Evolutionary conservation across 2,113 vertebrate genomes (phyloP), one percentile per base, ranked within the genome.

Genomic region (Rhipidura dahli): DNA sequence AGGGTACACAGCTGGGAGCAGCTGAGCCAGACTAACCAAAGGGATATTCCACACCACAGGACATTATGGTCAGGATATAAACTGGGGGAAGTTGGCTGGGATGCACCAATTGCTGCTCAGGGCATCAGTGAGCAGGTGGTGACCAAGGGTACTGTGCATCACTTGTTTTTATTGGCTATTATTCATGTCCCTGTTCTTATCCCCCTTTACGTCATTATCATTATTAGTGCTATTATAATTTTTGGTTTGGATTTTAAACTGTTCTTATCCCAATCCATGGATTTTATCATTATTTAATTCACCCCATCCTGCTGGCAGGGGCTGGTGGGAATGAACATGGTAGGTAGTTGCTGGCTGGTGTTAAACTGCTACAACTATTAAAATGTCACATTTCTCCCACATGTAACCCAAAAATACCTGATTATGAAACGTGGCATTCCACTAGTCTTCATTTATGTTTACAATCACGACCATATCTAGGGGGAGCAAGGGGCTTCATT

Each of bases 1-100:
- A 77, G 56, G 13, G 4, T 33, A 16, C 8, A 49, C 49, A 69
- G 40, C 27, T 0, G 0, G 40, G 31, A 69, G 3, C 40, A 42
- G 49, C 71, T 69, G 47, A 56, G 12, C 54, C 15, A 13, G 26
- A 16, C 40, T 76, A n/a, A n/a, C 35, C 40, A 69, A 47, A 61
- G 54, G 63, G 35, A 37, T 37, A 24, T 54, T 77, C 71, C 35
- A 20, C 33, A 63, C 7, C 35, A 42, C 31, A 76, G 47, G 49
- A 42, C 30, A 27, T 76, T 30, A 35, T 21, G 20, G 16, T 40
- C 26, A 42, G 63, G 35, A 35, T 47, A 23, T 28, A 28, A 83
- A 56, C 35, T 0, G 1, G 22, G 18, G 15, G 30, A 76, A 27
- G 26, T 28, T 76, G n/a, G 17, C 39, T 53, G 40, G 40, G n/a